Conservation (phyloP, 2,888 invertebrate genomes). For the Xestia sexstrigata region DNA sequence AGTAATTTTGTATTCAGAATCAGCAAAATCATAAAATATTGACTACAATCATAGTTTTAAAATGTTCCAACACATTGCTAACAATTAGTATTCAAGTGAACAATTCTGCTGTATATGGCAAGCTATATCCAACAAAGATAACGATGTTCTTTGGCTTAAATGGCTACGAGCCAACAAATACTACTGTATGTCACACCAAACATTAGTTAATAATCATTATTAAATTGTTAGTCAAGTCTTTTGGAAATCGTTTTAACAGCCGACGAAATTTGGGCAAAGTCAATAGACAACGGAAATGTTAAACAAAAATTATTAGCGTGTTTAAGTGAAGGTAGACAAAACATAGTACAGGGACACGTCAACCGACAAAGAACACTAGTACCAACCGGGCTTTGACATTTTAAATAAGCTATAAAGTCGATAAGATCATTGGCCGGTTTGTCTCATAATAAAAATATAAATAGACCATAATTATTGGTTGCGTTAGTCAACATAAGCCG, state of each 20-base stretch:
- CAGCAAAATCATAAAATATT: constrained; percentile 12
- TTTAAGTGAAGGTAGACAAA: constrained; percentile 62
- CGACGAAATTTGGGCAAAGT: constrained; percentile 20
- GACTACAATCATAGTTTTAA: not conserved
- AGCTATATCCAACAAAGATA: constrained; percentile 32
- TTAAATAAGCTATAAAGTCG: constrained; percentile 33
- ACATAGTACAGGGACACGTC: constrained; percentile 33
- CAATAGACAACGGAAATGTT: constrained; percentile 44
- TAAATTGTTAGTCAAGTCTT: constrained; percentile 15
- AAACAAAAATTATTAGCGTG: constrained; percentile 42
- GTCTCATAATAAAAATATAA: constrained; percentile 11
- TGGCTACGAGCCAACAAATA: constrained; percentile 54
- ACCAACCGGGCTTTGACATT: constrained; percentile 45
- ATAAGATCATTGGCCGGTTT: constrained; percentile 34
- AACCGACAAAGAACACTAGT: constrained; percentile 37
- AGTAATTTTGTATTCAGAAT: constrained; percentile 3
- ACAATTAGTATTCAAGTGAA: constrained; percentile 55
- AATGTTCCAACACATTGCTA: constrained; percentile 32
- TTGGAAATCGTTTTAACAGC: constrained; percentile 28
- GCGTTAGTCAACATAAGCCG: too few species aligned
- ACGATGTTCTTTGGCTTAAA: constrained; percentile 42
- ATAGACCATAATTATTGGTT: too few species aligned
- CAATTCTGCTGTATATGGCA: constrained; percentile 46
- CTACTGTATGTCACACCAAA: constrained; percentile 28
- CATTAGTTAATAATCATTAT: constrained; percentile 27